These are phyloP conservation scores for Oceanodroma tethys DNA, from an alignment of 2,113 vertebrate genomes.

Conservation along the genomic window DNA sequence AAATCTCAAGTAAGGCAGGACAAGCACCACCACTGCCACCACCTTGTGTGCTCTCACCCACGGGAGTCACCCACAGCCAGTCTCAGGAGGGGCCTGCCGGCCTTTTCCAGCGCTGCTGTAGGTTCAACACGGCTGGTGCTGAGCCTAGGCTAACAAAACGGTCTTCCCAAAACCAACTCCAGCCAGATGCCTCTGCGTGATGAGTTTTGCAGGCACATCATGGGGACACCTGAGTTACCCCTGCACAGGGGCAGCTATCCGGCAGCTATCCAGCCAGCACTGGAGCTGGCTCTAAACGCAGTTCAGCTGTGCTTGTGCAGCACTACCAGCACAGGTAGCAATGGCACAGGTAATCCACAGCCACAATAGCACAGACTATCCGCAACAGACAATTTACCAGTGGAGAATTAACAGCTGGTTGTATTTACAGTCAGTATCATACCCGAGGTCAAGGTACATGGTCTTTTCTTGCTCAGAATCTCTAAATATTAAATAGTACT, in stretches of 20 bases:
- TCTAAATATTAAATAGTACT: not conserved
- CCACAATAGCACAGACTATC: not conserved
- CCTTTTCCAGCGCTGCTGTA: not conserved
- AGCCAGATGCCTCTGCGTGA: not conserved
- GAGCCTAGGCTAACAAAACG: not conserved
- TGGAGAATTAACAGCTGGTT: not conserved
- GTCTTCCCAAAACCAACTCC: not conserved
- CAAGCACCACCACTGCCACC: not conserved
- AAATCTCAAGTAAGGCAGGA: not conserved
- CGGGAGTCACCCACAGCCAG: not conserved
- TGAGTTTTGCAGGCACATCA: not conserved
- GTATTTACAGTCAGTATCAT: not conserved
- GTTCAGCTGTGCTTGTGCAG: not conserved
- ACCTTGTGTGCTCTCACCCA: not conserved
- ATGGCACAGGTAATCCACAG: not conserved
- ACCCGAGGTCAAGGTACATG: not conserved
- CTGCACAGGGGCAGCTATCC: fast-evolving
- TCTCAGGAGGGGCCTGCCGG: not conserved
- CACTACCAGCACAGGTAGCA: not conserved
- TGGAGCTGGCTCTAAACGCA: not conserved
- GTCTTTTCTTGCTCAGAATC: not conserved
- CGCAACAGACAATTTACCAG: not conserved
- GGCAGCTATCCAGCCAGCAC: no score
- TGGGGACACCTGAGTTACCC: fast-evolving
- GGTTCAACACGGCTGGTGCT: not conserved